Base-by-base conservation (phyloP, 2,797 vertebrate genomes). In the Helarctos malayanus region DNA sequence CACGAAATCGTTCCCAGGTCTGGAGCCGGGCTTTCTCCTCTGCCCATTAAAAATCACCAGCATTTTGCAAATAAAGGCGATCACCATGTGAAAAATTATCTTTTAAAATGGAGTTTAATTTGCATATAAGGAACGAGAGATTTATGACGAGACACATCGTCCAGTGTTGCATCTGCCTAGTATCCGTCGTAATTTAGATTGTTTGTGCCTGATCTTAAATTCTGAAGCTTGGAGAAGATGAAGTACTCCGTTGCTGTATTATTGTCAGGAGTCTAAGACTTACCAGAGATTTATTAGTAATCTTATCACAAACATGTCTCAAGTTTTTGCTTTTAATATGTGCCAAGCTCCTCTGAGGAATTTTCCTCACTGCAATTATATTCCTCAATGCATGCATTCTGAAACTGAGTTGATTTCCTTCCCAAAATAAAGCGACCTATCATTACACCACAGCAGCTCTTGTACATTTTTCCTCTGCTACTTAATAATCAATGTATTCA, bases 281-380 rank as follows among this genome's bases (percentile, higher is more conserved):
- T 98, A 98, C 98, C 98, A 98, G 98, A 99, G 99, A 99, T 99
- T 99, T 99, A 99, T 99, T 99, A 99, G 99, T 99, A 99, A 99
- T 99, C 99, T 99, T 99, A 99, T 99, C 99, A 99, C 99, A 99
- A 99, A 99, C 99, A 99, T 99, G 99, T 99, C 99, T 99, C 99
- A 99, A 99, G 99, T 99, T 99, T 99, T 98, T 99, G 99, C 99
- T 99, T 99, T 99, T 99, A 99, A 99, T 99, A 99, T 99, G 99
- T 99, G 99, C 98, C 98, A 98, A 99, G 98, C 98, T 99, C 98
- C 99, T 99, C 98, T 98, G 98, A 99, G 99, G 99, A 99, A 99
- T 98, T 99, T 98, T 98, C 99, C 99, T 99, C 97, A 69, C 99
- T 98, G 99, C 99, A 99, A 99, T 99, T 99, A 99, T 98, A 99